phyloP scores from a whole-genome alignment of 2,797 vertebrate species.

The Varecia variegata region DNA sequence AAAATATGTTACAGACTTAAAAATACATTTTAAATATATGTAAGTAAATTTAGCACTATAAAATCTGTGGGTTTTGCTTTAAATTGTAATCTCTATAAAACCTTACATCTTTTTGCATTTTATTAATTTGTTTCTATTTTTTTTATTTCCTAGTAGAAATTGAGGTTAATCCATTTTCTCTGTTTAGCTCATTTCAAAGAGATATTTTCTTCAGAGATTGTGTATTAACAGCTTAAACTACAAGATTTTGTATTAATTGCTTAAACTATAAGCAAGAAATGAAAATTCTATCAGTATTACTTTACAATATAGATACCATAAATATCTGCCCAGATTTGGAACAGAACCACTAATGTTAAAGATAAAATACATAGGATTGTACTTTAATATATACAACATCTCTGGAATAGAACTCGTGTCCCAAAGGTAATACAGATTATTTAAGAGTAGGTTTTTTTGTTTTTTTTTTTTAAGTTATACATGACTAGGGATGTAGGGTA shows the following conservation, averaged over 20 bases:
- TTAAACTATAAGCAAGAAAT: neutral
- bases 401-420: neutral
- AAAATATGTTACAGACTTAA: neutral
- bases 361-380: neutral
- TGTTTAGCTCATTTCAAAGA: neutral
- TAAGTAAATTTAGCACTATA: neutral
- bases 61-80: neutral
- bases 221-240: neutral
- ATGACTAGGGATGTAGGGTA: neutral
- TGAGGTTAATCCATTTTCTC: neutral
- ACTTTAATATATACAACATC: neutral
- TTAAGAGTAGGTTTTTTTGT: neutral
- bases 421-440: neutral
- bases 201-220: neutral
- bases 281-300: neutral
- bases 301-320: neutral
- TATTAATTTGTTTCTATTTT: neutral
- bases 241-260: neutral
- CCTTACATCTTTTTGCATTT: neutral
- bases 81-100: neutral
- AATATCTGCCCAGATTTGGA: neutral
- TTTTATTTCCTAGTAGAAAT: neutral
- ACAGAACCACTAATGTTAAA: neutral
- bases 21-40: neutral
- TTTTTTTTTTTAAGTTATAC: neutral